phyloP scores from a whole-genome alignment of 2,888 invertebrate species.

The Nasonovia ribisnigri region DNA sequence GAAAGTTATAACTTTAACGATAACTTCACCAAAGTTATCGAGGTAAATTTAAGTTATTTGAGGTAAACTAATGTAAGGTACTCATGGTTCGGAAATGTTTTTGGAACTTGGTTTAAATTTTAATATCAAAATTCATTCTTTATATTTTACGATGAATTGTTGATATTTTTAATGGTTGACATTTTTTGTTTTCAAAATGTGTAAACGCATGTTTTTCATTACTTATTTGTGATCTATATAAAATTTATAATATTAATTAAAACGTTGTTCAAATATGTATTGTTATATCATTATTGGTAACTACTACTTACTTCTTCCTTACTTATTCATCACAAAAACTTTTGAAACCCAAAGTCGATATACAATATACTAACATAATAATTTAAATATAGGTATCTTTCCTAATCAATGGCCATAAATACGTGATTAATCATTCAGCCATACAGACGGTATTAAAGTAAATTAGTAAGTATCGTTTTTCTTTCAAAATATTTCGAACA shows the following conservation, averaged over 20 bases:
- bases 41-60: no score
- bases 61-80: neutral
- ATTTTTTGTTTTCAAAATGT: neutral
- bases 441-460: neutral
- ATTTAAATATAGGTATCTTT: neutral
- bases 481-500: neutral
- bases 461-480: neutral
- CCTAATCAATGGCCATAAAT: neutral
- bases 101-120: neutral
- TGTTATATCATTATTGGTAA: neutral
- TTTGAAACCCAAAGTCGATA: neutral
- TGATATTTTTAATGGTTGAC: neutral
- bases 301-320: no score
- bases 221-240: neutral
- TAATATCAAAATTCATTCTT: neutral
- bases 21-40: neutral
- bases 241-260: neutral
- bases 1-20: neutral
- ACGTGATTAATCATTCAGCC: neutral
- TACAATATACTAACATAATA: neutral
- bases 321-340: neutral
- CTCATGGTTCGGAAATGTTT: neutral
- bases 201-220: neutral
- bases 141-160: neutral
- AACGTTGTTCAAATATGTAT: neutral